phyloP scores from a whole-genome alignment of 2,888 invertebrate species.

The Diadegma fenestrale region DNA sequence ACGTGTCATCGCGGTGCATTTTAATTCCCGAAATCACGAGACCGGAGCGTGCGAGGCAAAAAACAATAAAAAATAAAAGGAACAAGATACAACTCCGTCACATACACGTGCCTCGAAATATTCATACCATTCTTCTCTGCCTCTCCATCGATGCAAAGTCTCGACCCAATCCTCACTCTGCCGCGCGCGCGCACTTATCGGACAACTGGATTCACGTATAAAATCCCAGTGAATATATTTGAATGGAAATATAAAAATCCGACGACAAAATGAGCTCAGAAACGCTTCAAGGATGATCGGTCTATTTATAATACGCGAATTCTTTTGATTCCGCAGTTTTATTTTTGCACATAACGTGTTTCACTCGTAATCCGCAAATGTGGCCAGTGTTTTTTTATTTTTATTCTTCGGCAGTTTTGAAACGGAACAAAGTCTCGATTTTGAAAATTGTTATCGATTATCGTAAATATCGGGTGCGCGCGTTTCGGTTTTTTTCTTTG shows the following conservation, averaged over 20 bases:
- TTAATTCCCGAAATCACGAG: constrained; percentile 53
- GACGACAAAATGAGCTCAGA: background rate
- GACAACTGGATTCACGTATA: constrained; percentile 5
- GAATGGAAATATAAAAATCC: background rate
- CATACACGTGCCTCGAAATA: constrained; percentile 38
- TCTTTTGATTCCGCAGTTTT: background rate
- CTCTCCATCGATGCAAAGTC: constrained; percentile 36
- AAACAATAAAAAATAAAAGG: constrained; percentile 11
- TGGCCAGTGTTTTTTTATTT: background rate
- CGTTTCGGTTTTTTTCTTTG: too few relatives aligned
- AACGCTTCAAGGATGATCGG: background rate
- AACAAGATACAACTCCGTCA: background rate
- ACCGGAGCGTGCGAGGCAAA: constrained; percentile 54
- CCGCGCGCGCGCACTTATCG: background rate
- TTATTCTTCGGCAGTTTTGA: background rate
- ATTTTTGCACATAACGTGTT: background rate
- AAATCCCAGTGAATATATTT: background rate
- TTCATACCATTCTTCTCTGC: constrained; percentile 25
- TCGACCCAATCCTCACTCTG: constrained; percentile 20
- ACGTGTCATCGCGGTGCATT: background rate
- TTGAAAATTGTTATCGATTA: background rate
- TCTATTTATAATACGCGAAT: background rate
- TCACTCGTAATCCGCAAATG: background rate
- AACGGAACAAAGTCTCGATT: background rate
- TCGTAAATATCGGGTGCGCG: too few relatives aligned